phyloP scores from a whole-genome alignment of 2,888 invertebrate species.

The Nomada goodeniana region DNA sequence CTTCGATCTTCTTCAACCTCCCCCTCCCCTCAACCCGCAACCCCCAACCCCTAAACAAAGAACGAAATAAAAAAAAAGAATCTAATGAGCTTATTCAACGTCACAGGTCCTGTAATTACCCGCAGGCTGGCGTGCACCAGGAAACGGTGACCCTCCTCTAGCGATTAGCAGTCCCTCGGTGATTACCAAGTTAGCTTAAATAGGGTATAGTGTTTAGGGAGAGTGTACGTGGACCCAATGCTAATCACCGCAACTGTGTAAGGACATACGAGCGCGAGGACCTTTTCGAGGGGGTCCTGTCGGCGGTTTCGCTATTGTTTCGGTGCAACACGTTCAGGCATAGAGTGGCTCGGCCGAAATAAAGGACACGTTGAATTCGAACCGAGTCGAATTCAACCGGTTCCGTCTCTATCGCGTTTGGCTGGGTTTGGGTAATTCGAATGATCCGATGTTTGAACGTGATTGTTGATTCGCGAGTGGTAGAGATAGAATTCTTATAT shows the following conservation, averaged over 20 bases:
- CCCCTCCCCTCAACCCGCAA: too few relatives aligned
- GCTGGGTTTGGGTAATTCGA: background rate
- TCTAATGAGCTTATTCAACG: conserved; percentile 83
- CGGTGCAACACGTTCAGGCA: conserved; percentile 46
- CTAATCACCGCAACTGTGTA: conserved; percentile 67
- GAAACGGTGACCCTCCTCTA: conserved; percentile 73
- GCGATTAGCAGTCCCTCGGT: conserved; percentile 79
- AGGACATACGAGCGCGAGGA: conserved; percentile 47
- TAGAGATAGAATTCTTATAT: too few relatives aligned
- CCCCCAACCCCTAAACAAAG: background rate
- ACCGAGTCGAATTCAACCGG: too few relatives aligned
- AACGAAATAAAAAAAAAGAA: conserved; percentile 64
- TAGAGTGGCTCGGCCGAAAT: background rate
- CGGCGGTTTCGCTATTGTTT: conserved; percentile 53
- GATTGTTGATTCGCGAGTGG: background rate
- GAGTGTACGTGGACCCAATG: conserved; percentile 75
- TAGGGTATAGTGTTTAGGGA: conserved; percentile 82
- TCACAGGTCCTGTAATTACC: conserved; percentile 82
- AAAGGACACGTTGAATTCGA: background rate
- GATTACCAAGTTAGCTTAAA: conserved; percentile 83
- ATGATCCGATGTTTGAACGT: background rate
- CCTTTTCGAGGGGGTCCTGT: conserved; percentile 23
- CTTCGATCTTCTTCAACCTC: background rate
- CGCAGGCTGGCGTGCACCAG: conserved; percentile 76
- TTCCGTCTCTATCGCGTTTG: background rate